phyloP scores from a whole-genome alignment of 2,888 invertebrate genomes.

The Macrosoma leucophasiata region DNA sequence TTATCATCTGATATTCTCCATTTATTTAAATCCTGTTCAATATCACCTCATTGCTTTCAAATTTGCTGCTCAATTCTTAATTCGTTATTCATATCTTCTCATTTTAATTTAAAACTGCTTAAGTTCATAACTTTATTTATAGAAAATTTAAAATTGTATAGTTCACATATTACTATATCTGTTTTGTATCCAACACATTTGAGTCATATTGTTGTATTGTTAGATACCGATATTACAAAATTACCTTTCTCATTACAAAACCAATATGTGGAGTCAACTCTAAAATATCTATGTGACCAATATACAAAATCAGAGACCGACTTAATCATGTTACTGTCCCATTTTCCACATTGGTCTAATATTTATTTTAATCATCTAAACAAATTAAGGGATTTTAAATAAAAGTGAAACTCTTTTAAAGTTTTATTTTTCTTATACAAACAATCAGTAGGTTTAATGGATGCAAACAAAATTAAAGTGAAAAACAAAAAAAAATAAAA shows the following conservation, averaged over 20 bases:
- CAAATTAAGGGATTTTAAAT: neutral
- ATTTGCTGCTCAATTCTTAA: conserved; percentile 49
- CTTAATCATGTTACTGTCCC: conserved; percentile 53
- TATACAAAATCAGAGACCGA: conserved; percentile 40
- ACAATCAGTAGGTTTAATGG: neutral
- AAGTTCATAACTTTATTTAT: conserved; percentile 42
- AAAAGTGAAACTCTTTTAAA: neutral
- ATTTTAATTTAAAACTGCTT: conserved; percentile 39
- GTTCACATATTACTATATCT: conserved; percentile 29
- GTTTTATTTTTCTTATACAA: neutral
- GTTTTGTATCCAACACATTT: conserved; percentile 44
- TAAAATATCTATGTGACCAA: conserved; percentile 36
- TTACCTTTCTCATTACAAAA: conserved; percentile 29
- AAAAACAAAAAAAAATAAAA: no score
- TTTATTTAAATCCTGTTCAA: conserved; percentile 39
- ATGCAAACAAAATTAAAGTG: no score
- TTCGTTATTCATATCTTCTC: conserved; percentile 43
- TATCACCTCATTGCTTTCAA: conserved; percentile 52
- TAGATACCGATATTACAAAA: conserved; percentile 42
- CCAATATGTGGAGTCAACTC: conserved; percentile 33
- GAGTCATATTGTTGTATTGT: conserved; percentile 37
- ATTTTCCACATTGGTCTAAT: conserved; percentile 59
- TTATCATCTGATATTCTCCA: no score
- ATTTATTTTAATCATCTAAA: conserved; percentile 33
- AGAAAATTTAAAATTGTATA: conserved; percentile 33